Evolutionary conservation across 2,888 invertebrate genomes (phyloP).

Genomic region (Emmelina monodactyla): DNA sequence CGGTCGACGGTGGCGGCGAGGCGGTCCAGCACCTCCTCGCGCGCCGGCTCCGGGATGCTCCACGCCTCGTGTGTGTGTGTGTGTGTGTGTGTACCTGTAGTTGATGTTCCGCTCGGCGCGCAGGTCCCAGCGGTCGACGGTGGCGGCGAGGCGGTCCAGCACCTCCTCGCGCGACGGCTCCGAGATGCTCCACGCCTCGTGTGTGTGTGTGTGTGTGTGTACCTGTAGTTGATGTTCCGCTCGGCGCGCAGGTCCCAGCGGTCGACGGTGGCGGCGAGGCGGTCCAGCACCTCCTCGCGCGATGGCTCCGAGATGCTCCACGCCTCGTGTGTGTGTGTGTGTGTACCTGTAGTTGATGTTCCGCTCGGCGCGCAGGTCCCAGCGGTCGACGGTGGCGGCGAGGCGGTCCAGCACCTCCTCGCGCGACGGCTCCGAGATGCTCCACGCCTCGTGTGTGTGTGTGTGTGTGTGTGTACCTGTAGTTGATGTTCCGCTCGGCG

Average conservation of each 20-base stretch:
- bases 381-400: constrained; percentile 83
- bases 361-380: constrained; percentile 86
- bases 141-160: constrained; percentile 76
- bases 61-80: too few species aligned
- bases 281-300: constrained; percentile 73
- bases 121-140: constrained; percentile 90
- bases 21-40: constrained; percentile 74
- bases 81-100: too few species aligned
- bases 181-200: constrained; percentile 83
- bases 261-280: constrained; percentile 83
- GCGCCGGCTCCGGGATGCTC: constrained; percentile 75
- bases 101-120: constrained; percentile 92
- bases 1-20: constrained; percentile 85
- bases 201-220: too few species aligned
- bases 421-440: constrained; percentile 73
- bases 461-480: too few species aligned
- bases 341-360: constrained; percentile 97
- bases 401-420: constrained; percentile 77
- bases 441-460: too few species aligned
- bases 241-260: constrained; percentile 88
- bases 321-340: too few species aligned
- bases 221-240: constrained; percentile 94
- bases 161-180: constrained; percentile 77
- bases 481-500: constrained; percentile 93
- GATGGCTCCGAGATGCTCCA: constrained; percentile 82